These are phyloP conservation scores for Ictalurus punctatus DNA, from an alignment of 2,113 vertebrate genomes.

Conservation along the genomic window DNA sequence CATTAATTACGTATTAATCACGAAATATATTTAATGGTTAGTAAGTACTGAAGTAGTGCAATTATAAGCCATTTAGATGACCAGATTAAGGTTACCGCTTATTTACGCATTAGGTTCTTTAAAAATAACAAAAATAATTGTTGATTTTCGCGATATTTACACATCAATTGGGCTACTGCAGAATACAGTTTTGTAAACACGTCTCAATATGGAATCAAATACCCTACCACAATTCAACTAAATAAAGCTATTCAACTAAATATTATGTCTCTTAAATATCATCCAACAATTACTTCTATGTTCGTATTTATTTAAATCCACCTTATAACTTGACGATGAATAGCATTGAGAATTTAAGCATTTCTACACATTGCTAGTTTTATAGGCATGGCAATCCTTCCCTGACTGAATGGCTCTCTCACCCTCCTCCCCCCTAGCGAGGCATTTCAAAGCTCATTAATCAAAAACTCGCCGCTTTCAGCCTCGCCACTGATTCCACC, in stretches of 20 bases:
- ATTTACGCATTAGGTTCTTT: not conserved
- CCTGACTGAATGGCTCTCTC: constrained; percentile 70
- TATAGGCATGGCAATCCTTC: constrained; percentile 58
- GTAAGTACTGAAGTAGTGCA: not conserved
- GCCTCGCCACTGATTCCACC: constrained; percentile 79
- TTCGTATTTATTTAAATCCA: constrained; percentile 28
- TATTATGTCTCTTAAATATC: not conserved
- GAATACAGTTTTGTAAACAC: not conserved
- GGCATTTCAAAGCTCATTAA: constrained; percentile 90
- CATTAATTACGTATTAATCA: not conserved
- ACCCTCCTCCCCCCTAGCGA: constrained; percentile 80
- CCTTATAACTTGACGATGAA: constrained; percentile 38
- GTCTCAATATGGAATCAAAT: not conserved
- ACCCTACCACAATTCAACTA: not conserved
- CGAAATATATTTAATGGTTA: not conserved
- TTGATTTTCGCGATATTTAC: not conserved
- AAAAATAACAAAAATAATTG: no score
- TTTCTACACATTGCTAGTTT: constrained; percentile 44
- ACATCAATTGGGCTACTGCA: not conserved
- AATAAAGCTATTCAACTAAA: not conserved
- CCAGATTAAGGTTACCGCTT: no score
- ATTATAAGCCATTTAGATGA: not conserved
- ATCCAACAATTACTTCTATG: not conserved
- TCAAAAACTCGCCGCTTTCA: constrained; percentile 86
- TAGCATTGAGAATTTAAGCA: constrained; percentile 19